Percentiles rank a stretch among this genome's conserved stretches.
phyloP scores from a whole-genome alignment of 2,113 vertebrate genomes.

The Sinocyclocheilus anshuiensis region DNA sequence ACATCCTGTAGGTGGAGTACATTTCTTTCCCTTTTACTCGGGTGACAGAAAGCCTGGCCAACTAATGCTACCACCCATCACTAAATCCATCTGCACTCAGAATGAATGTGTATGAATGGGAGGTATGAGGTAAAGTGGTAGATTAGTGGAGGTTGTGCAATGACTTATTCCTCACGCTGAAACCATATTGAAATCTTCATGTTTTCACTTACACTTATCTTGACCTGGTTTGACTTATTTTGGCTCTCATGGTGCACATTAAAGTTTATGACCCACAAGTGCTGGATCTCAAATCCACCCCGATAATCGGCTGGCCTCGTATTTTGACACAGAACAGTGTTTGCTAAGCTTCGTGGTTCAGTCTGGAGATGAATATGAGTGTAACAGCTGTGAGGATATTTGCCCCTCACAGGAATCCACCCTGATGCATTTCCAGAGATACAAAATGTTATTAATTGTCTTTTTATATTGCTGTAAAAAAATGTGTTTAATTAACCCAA shows the following conservation, averaged over 20 bases:
- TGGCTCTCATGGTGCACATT: background rate
- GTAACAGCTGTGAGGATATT: too few relatives aligned
- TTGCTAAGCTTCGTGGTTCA: background rate
- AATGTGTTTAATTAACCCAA: too few relatives aligned
- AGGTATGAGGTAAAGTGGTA: constrained; percentile 19
- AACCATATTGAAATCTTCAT: background rate
- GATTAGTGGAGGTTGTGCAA: constrained; percentile 24
- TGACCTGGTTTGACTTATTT: constrained; percentile 14
- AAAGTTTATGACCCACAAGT: background rate
- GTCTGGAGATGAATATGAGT: background rate
- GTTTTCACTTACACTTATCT: background rate
- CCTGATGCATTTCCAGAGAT: too few relatives aligned
- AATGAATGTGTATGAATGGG: constrained; percentile 19
- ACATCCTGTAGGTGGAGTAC: constrained; percentile 52
- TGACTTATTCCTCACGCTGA: constrained; percentile 29
- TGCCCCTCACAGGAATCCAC: too few relatives aligned
- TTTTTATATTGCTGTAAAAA: too few relatives aligned
- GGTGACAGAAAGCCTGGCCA: constrained; percentile 39
- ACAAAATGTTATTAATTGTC: too few relatives aligned
- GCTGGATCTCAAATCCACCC: background rate
- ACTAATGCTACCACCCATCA: constrained; percentile 21
- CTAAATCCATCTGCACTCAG: constrained; percentile 11
- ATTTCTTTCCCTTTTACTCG: constrained; percentile 44
- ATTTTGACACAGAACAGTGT: background rate
- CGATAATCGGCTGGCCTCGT: background rate